Conservation (phyloP, 2,888 invertebrate species). For the Dromius quadrimaculatus region DNA sequence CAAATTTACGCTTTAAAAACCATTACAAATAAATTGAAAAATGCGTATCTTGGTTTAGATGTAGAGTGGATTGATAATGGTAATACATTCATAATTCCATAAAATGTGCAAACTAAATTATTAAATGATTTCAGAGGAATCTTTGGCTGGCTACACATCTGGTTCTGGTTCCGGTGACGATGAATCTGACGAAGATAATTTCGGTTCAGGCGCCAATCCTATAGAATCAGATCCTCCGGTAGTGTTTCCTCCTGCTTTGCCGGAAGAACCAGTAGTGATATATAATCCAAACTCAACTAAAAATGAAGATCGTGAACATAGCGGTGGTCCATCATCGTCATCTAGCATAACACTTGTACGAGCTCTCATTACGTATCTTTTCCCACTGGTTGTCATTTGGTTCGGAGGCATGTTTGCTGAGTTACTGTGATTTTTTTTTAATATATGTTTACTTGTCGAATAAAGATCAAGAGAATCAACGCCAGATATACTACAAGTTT, state of each 20-base stretch:
- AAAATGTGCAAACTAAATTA: background rate
- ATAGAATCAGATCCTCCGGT: conserved; percentile 51
- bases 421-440: conserved; percentile 80
- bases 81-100: conserved; percentile 57
- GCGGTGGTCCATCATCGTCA: conserved; percentile 58
- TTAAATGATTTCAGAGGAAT: conserved; percentile 67
- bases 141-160: conserved; percentile 67
- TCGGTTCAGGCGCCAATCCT: conserved; percentile 58
- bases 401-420: conserved; percentile 86
- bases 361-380: conserved; percentile 80
- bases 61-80: conserved; percentile 86
- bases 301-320: conserved; percentile 30
- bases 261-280: conserved; percentile 20
- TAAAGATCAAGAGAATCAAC: no score
- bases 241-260: conserved; percentile 42
- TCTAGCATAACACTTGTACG: conserved; percentile 70
- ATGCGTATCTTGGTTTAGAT: conserved; percentile 91
- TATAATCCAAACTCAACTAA: background rate
- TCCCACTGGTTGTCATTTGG: conserved; percentile 88
- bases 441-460: conserved; percentile 54
- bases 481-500: no score
- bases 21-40: conserved; percentile 84
- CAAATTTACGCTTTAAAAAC: conserved; percentile 83
- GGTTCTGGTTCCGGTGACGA: conserved; percentile 80
- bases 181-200: conserved; percentile 58